phyloP scores from a whole-genome alignment of 2,113 vertebrate species.

The Eupsittula cactorum region DNA sequence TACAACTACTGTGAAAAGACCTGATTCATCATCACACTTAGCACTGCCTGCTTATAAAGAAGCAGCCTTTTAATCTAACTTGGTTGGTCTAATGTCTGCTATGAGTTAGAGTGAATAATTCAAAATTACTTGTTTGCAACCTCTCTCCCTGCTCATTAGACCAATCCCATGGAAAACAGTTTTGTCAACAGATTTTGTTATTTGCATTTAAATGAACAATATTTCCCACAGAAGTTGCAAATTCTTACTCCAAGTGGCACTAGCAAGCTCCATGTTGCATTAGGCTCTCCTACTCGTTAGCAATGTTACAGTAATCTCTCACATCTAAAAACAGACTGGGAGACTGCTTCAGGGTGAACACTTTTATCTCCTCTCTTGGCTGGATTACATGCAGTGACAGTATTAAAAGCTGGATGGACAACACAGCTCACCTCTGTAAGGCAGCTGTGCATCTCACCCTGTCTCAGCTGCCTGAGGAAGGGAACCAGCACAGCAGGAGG shows the following conservation, averaged over 20 bases:
- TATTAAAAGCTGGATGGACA: not conserved
- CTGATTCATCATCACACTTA: not conserved
- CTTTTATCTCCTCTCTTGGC: not conserved
- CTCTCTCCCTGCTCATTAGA: not conserved
- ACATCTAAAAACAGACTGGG: not conserved
- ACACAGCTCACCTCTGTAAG: not conserved
- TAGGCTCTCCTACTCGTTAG: not conserved
- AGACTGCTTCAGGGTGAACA: not conserved
- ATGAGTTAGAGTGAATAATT: not conserved
- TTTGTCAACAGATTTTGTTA: not conserved
- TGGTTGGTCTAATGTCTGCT: not conserved
- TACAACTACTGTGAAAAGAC: not conserved
- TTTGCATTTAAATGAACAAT: not conserved
- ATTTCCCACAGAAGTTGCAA: not conserved
- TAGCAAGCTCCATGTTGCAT: not conserved
- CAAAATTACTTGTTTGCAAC: not conserved
- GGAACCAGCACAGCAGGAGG: not conserved
- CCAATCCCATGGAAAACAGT: not conserved
- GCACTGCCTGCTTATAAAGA: not conserved
- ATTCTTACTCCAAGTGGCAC: not conserved
- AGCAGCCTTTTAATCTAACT: not conserved
- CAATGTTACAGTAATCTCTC: not conserved
- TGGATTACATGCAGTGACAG: fast-evolving
- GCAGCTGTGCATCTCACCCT: fast-evolving
- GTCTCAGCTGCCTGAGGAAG: not conserved